phyloP scores from a whole-genome alignment of 2,113 vertebrate genomes.

The Callospermophilus lateralis region DNA sequence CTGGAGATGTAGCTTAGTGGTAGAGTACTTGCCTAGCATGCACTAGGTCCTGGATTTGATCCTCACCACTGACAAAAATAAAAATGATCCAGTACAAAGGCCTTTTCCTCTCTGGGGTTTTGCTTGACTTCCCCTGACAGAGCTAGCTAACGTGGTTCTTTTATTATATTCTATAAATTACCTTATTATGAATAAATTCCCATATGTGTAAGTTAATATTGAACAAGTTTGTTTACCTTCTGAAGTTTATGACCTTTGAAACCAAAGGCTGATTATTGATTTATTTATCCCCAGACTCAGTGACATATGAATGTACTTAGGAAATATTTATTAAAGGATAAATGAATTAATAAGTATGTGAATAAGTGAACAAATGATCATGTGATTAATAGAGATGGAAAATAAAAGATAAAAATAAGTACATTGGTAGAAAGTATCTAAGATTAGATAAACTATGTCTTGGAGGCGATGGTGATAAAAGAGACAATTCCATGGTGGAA shows the following conservation, averaged over 20 bases:
- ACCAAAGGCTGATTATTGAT: neutral
- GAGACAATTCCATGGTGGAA: neutral
- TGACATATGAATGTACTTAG: neutral
- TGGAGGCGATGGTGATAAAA: neutral
- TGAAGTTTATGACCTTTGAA: neutral
- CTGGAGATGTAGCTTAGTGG: neutral
- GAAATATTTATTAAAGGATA: neutral
- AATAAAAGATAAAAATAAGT: constrained; percentile 12
- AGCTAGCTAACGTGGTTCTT: neutral
- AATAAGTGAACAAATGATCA: constrained; percentile 21
- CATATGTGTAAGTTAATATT: neutral
- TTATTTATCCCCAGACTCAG: neutral
- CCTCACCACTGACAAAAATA: neutral
- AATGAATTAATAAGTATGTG: neutral
- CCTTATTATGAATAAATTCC: neutral
- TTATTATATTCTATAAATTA: neutral
- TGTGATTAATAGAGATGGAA: neutral
- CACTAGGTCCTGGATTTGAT: neutral
- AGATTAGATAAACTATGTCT: neutral
- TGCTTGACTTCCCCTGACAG: neutral
- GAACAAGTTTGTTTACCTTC: neutral
- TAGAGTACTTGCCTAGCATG: neutral
- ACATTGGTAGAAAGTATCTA: neutral
- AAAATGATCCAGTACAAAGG: neutral
- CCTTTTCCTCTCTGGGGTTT: neutral